A percentile compares a stretch with the other conserved stretches of the same genome.
Conservation (phyloP, 1,140 invertebrate genomes). For the Pteromalus puparum region DNA sequence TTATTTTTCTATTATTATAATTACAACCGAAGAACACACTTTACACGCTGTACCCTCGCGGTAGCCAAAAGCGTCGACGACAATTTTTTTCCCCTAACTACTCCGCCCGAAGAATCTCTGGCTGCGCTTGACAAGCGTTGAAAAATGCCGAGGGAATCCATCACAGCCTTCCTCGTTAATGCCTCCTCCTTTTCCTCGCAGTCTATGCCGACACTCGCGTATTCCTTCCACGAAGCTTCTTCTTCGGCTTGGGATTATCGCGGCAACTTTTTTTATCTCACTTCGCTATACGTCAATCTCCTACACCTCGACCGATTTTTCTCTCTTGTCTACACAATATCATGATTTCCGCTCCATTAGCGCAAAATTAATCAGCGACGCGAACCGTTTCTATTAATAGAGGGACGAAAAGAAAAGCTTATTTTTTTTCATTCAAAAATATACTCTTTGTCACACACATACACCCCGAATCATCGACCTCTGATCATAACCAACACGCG, state of each 20-base stretch:
- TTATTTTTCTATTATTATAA: too few species aligned
- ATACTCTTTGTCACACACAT: too few species aligned
- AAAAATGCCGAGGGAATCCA: constrained; percentile 15
- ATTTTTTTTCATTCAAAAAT: background rate
- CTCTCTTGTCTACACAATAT: background rate
- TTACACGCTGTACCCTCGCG: too few species aligned
- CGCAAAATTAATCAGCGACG: constrained; percentile 30
- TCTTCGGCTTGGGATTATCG: background rate
- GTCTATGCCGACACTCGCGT: too few species aligned
- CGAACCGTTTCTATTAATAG: background rate
- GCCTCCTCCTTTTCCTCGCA: background rate
- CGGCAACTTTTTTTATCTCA: background rate
- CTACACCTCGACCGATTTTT: background rate
- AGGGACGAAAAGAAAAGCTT: too few species aligned
- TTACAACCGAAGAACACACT: too few species aligned
- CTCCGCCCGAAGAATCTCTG: background rate
- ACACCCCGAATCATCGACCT: background rate
- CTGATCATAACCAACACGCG: background rate
- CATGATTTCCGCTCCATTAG: constrained; percentile 14
- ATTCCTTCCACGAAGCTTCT: background rate
- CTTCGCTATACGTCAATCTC: background rate
- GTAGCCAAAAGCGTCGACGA: background rate
- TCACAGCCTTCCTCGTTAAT: constrained; percentile 16
- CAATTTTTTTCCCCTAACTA: background rate
- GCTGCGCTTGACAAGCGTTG: constrained; percentile 5